Evolutionary conservation across 2,113 vertebrate genomes (phyloP).

Genomic region (Gadus macrocephalus): DNA sequence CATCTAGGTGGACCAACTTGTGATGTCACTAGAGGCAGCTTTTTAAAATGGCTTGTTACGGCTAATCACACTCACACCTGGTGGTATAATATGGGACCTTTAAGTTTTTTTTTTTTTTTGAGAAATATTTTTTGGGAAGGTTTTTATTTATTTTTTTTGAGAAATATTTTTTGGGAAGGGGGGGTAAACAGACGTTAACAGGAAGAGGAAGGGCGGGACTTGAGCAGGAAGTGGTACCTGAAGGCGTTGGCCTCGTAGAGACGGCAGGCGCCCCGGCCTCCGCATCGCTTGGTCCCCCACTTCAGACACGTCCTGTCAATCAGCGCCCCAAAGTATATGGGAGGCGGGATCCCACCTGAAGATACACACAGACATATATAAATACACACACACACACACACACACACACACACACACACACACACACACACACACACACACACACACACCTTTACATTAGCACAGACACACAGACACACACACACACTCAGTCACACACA

Average conservation of each 20-base stretch:
- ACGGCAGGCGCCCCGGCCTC: constrained; percentile 80
- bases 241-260: constrained; percentile 77
- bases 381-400: neutral
- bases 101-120: no score
- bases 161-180: no score
- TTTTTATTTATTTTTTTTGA: no score
- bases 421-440: neutral
- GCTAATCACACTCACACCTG: no score
- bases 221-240: constrained; percentile 65
- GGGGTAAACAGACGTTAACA: no score
- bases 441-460: no score
- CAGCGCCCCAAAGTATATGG: constrained; percentile 90
- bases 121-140: no score
- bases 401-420: neutral
- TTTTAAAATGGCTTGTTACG: no score
- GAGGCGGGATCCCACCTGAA: constrained; percentile 89
- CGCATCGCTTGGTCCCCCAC: constrained; percentile 82
- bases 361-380: constrained; percentile 10
- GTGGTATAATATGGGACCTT: no score
- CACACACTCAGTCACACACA: neutral
- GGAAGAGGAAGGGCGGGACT: no score
- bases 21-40: no score
- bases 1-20: no score
- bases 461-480: neutral
- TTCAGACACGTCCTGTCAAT: constrained; percentile 90